Evolutionary conservation across 2,797 vertebrate species (phyloP), one percentile per base, ranked within the genome.

Genomic region (Austrolebias charrua): DNA sequence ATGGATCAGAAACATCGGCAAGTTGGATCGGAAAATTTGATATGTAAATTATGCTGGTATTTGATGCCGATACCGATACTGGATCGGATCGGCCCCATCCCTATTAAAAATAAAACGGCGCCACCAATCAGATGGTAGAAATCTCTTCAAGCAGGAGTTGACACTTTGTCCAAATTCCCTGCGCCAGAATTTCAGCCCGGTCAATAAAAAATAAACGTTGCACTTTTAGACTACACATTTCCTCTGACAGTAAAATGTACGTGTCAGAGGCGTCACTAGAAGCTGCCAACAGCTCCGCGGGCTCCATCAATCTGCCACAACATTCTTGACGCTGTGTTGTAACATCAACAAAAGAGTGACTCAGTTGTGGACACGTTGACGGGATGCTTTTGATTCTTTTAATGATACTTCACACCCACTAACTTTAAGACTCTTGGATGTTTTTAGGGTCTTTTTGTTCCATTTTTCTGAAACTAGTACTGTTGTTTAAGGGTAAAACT

Each of bases 301-400:
- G 35, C n/a, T 45, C 40, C 31, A 63, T 54, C 63, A 66, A 29
- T 29, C 64, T 4, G 24, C 24, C 24, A 24, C 24, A 24, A 24
- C 24, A 24, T 24, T 49, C 31, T 43, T 31, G 47, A 60, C 9
- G 12, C n/a, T 57, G 24, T 3, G 51, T 50, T 65, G 18, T 20
- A 48, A 56, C 54, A 50, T 66, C 71, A 18, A 38, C 13, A 13
- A 28, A 45, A 62, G 55, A 4, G 16, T 14, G 29, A 79, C 73
- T 71, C 55, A 62, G 53, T 72, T 61, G 47, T 48, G 18, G 55
- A 58, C 59, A 53, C 33, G 45, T 15, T 45, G 44, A 50, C 8
- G 13, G 70, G 11, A 63, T 52, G 51, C 3, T 38, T 46, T 46
- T 40, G 24, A 14, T 67, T 70, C 51, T 13, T 56, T 12, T 47